Percentiles rank a stretch among this genome's conserved stretches.
Conservation (phyloP, 2,113 vertebrate species). For the Lota lota region DNA sequence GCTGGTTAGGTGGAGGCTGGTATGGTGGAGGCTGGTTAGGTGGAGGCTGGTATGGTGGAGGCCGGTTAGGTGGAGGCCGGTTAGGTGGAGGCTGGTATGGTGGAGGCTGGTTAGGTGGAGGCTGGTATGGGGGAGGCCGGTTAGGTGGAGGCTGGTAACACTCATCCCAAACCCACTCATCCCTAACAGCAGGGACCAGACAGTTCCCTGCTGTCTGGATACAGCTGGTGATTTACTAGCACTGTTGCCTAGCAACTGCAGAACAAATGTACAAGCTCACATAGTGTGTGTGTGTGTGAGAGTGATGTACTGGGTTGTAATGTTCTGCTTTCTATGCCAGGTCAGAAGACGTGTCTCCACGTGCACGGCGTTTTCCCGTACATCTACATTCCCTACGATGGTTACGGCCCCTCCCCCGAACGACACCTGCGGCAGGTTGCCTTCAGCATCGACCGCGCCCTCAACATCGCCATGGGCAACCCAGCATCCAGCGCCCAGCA, state of each 20-base stretch:
- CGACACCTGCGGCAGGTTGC: conserved; percentile 90
- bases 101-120: too few species aligned
- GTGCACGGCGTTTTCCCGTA: conserved; percentile 95
- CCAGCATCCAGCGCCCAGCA: conserved; percentile 88
- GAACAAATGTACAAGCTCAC: conserved; percentile 41
- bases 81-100: too few species aligned
- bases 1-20: too few species aligned
- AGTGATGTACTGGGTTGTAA: not conserved
- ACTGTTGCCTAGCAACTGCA: conserved; percentile 70
- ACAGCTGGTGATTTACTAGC: conserved; percentile 47
- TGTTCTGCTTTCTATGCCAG: conserved; percentile 59
- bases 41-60: too few species aligned
- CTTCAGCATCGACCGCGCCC: conserved; percentile 94
- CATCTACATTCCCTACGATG: conserved; percentile 92
- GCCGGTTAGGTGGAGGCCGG: too few species aligned
- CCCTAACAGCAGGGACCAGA: too few species aligned
- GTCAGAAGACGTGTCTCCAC: conserved; percentile 97
- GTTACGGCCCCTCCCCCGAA: conserved; percentile 81
- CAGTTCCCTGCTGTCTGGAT: conserved; percentile 26
- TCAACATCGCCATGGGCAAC: conserved; percentile 94
- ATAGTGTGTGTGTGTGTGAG: not conserved
- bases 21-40: too few species aligned
- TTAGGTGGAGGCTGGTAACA: too few species aligned
- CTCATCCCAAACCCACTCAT: too few species aligned
- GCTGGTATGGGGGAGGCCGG: too few species aligned